Percentiles rank a stretch among this genome's conserved stretches.
These are phyloP conservation scores for Hesperia comma DNA, from an alignment of 2,888 invertebrate genomes.

Conservation along the genomic window DNA sequence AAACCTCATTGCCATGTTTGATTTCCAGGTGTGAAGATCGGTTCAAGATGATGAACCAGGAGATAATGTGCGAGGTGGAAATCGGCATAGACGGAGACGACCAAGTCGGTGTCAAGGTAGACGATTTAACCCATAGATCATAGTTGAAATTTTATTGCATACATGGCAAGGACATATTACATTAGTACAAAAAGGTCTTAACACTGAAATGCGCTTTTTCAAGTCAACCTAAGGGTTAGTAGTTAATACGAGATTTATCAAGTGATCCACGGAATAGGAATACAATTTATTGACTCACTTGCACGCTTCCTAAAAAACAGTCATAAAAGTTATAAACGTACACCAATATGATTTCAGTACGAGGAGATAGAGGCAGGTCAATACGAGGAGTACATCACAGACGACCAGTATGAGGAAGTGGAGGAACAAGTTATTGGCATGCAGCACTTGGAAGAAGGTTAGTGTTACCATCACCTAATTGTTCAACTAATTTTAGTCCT, in stretches of 20 bases:
- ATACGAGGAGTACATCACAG: conserved; percentile 80
- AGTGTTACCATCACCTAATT: conserved; percentile 25
- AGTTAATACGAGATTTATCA: no score
- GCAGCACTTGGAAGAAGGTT: conserved; percentile 80
- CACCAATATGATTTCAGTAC: conserved; percentile 61
- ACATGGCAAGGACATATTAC: not conserved
- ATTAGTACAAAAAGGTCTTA: no score
- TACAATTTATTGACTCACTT: no score
- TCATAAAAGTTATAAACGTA: not conserved
- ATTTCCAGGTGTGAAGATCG: conserved; percentile 40
- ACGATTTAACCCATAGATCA: not conserved
- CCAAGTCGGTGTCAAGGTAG: conserved; percentile 80
- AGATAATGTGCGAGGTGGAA: conserved; percentile 85
- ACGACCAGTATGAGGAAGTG: conserved; percentile 80
- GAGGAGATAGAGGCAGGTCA: conserved; percentile 80
- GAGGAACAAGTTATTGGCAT: conserved; percentile 81
- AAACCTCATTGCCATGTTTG: not conserved
- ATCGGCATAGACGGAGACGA: conserved; percentile 81
- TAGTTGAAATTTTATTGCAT: not conserved
- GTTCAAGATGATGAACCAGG: conserved; percentile 79
- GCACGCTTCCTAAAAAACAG: no score
- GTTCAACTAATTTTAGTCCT: not conserved
- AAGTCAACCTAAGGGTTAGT: no score
- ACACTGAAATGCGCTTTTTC: no score
- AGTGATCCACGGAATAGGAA: no score